phyloP scores from a whole-genome alignment of 2,113 vertebrate genomes.

The Perognathus longimembris region DNA sequence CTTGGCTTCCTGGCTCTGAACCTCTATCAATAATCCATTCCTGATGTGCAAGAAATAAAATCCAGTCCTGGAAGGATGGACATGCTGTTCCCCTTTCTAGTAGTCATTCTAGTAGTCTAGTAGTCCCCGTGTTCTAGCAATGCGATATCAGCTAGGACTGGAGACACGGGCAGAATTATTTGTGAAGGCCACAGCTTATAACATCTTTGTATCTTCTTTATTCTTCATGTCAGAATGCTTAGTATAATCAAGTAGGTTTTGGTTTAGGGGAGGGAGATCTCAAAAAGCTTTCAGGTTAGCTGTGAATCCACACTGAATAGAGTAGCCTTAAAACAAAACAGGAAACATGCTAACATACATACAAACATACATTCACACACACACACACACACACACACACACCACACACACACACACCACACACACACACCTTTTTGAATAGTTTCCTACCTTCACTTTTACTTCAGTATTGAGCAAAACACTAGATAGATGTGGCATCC shows the following conservation, averaged over 20 bases:
- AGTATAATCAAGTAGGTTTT: not conserved
- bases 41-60: constrained; percentile 40
- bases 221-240: not conserved
- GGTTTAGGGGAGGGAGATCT: not conserved
- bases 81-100: not conserved
- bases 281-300: not conserved
- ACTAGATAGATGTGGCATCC: not conserved
- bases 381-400: not conserved
- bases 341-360: not conserved
- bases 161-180: not conserved
- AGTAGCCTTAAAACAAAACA: not conserved
- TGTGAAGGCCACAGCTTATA: not conserved
- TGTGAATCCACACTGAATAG: not conserved
- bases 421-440: not conserved
- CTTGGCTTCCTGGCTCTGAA: not conserved
- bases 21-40: not conserved
- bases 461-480: not conserved
- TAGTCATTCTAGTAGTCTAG: no score
- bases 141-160: not conserved
- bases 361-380: not conserved
- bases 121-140: not conserved
- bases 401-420: not conserved
- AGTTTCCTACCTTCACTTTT: not conserved
- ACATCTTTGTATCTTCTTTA: not conserved
- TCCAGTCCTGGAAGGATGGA: not conserved